A percentile compares a stretch with the other conserved stretches of the same genome.
phyloP scores from a whole-genome alignment of 1,140 invertebrate species.

The Leptinotarsa defecta region DNA sequence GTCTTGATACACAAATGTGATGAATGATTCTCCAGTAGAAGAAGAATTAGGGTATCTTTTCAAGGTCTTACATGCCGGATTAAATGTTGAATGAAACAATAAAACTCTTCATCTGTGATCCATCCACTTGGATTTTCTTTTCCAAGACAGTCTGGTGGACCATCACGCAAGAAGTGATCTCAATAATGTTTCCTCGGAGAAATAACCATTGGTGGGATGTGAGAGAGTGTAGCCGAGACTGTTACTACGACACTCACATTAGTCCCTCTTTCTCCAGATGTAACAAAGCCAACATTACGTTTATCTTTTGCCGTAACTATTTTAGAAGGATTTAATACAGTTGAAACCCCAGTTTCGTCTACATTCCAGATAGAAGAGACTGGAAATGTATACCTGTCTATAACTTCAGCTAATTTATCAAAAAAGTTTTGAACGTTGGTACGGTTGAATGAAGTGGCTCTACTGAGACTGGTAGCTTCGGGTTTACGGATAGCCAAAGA shows the following conservation, averaged over 20 bases:
- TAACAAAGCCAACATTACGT: neutral
- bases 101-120: slow-evolving; percentile 21
- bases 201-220: slow-evolving; percentile 44
- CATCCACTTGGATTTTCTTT: slow-evolving; percentile 13
- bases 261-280: slow-evolving; percentile 25
- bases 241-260: slow-evolving; percentile 35
- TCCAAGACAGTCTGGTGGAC: slow-evolving; percentile 13
- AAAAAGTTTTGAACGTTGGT: neutral
- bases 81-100: slow-evolving; percentile 2
- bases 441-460: neutral
- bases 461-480: neutral
- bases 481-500: neutral
- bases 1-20: neutral
- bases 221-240: slow-evolving; percentile 41
- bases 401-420: neutral
- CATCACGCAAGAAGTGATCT: slow-evolving; percentile 30
- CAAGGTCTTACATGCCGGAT: neutral
- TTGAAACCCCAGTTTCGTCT: slow-evolving; percentile 19
- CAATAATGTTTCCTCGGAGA: slow-evolving; percentile 40
- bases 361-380: slow-evolving; percentile 19
- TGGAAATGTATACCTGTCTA: neutral
- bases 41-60: neutral
- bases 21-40: neutral
- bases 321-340: neutral
- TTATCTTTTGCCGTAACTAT: neutral